Base-by-base conservation (phyloP, 2,797 vertebrate species). In the Peromyscus nudipes region DNA sequence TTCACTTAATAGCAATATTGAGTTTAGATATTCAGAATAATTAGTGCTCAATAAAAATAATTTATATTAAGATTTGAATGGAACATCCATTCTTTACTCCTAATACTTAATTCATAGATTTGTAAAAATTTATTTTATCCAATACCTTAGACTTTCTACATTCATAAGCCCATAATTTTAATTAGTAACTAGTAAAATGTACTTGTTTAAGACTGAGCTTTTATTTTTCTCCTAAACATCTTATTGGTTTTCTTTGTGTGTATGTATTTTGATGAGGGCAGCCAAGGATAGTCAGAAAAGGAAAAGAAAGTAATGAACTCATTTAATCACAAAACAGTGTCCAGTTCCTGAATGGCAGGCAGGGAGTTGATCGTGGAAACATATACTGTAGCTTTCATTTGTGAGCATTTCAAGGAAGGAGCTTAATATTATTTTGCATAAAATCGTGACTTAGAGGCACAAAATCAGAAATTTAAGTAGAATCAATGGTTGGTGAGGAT, bases 41-140 rank as follows among this genome's bases (percentile, higher is more conserved):
- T 69, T 76, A 64, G 40, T 64, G n/a, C 31, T 77, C 75, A 92
- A 29, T 84, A 67, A 94, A 89, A 97, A 91, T 55, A 96, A 86
- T 6, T n/a, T 82, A 52, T 21, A 62, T 21, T 60, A 71, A 60
- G 40, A 29, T 95, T 89, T 77, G 34, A 94, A 92, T 87, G 79
- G 25, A 83, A 0, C 40, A 80, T 77, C 62, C 37, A 69, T 88
- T 73, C n/a, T 88, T 52, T 31, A 67, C 6, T 89, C 62, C 21
- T 87, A 65, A 49, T 77, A 77, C 23, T 94, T 49, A 94, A 27
- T 71, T 25, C n/a, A 46, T n/a, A 62, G 57, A 67, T 40, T 93
- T 64, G 4, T 40, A 37, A 52, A 91, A 55, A 81, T 19, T 19
- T 31, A 31, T 86, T 93, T 96, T 91, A 86, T 4, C 2, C 5